Percentiles rank a stretch among this genome's conserved stretches.
These are phyloP conservation scores for Calcarius lapponicus DNA, from an alignment of 2,797 vertebrate species.

Conservation along the genomic window DNA sequence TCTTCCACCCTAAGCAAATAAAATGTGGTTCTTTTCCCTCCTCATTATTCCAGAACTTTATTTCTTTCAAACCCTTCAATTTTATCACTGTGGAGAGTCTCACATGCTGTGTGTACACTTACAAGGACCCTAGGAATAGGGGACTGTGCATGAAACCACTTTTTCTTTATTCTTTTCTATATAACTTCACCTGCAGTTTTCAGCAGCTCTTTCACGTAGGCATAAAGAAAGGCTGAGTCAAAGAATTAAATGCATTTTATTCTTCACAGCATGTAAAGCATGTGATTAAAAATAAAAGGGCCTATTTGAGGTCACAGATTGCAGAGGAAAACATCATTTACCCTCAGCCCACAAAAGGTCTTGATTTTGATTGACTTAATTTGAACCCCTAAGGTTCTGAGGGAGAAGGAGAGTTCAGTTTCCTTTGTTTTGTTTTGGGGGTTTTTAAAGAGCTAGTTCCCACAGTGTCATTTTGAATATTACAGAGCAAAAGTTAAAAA, in stretches of 20 bases:
- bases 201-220: neutral
- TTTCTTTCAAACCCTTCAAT: neutral
- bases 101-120: slow-evolving; percentile 29
- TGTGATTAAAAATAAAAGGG: slow-evolving; percentile 37
- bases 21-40: neutral
- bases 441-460: slow-evolving; percentile 13
- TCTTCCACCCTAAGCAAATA: neutral
- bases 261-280: slow-evolving; percentile 54
- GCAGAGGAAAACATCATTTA: slow-evolving; percentile 41
- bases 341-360: slow-evolving; percentile 55
- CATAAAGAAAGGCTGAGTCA: slow-evolving; percentile 48
- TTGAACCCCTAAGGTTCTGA: slow-evolving; percentile 56
- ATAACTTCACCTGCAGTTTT: slow-evolving; percentile 41
- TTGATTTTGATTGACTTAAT: slow-evolving; percentile 68
- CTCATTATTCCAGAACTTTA: neutral
- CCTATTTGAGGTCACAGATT: slow-evolving; percentile 50
- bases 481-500: slow-evolving; percentile 30
- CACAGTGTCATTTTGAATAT: slow-evolving; percentile 27
- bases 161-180: slow-evolving; percentile 38
- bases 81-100: neutral
- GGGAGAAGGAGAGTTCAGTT: slow-evolving; percentile 39
- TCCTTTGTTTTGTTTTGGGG: slow-evolving; percentile 33
- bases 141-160: neutral
- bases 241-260: slow-evolving; percentile 45
- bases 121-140: neutral